These are phyloP conservation scores for Paralichthys olivaceus DNA, from an alignment of 2,113 vertebrate genomes.

Conservation along the genomic window DNA sequence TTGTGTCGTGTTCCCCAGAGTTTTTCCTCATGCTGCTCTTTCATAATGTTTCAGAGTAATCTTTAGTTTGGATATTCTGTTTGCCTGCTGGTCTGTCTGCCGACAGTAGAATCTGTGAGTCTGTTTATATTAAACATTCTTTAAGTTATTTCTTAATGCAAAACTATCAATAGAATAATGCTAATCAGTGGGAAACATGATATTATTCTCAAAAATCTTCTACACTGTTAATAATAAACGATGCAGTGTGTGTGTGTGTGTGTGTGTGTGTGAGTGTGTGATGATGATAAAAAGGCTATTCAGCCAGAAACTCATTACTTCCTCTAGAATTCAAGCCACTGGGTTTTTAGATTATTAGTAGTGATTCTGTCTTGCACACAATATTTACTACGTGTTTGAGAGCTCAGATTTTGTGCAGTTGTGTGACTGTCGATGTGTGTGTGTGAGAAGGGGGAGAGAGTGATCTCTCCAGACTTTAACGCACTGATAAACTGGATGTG, in stretches of 20 bases:
- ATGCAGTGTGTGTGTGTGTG: background rate
- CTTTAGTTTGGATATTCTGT: background rate
- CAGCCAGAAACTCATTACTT: slow-evolving; percentile 23
- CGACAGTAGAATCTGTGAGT: too few relatives aligned
- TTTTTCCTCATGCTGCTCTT: background rate
- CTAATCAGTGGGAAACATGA: background rate
- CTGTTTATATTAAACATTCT: too few relatives aligned
- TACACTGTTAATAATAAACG: background rate
- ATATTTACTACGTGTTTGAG: slow-evolving; percentile 4
- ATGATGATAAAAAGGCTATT: slow-evolving; percentile 25
- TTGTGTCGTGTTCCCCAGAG: background rate
- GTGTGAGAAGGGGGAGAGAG: background rate
- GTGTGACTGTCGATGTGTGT: background rate
- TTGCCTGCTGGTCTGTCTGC: background rate
- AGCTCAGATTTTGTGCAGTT: background rate
- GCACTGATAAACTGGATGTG: slow-evolving; percentile 13
- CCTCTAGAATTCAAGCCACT: background rate
- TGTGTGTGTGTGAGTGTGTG: background rate
- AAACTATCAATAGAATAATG: background rate
- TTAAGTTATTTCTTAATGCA: too few relatives aligned
- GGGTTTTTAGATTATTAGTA: slow-evolving; percentile 21
- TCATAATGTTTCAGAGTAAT: background rate
- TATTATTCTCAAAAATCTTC: background rate
- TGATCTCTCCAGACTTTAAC: slow-evolving; percentile 12
- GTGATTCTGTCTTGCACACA: slow-evolving; percentile 19